Conservation (phyloP, 1,140 invertebrate genomes). For the Drosophila mauritiana region DNA sequence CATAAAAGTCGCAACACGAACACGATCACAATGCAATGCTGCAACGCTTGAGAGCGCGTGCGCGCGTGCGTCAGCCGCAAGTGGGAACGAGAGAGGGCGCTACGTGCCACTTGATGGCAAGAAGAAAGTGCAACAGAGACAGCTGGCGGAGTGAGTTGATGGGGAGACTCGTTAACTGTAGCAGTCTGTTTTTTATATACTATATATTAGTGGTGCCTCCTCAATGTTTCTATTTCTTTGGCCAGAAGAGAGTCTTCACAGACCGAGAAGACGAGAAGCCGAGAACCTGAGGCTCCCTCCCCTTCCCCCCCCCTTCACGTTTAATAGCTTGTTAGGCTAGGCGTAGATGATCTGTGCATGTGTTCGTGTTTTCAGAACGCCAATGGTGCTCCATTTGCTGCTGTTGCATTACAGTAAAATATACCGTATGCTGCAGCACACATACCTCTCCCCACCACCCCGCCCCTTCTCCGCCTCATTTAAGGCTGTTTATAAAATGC, state of each 20-base stretch:
- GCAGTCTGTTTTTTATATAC: not conserved
- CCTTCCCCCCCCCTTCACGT: conserved; percentile 1
- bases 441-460: conserved; percentile 1
- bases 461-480: not conserved
- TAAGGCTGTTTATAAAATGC: conserved; percentile 17
- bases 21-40: conserved; percentile 49
- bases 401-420: conserved; percentile 68
- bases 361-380: conserved; percentile 62
- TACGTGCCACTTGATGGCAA: not conserved
- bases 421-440: conserved; percentile 72
- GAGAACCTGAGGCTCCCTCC: not conserved
- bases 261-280: not conserved
- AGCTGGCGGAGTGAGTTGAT: not conserved
- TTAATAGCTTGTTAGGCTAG: conserved; percentile 58
- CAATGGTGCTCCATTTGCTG: conserved; percentile 41
- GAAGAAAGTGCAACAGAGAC: conserved; percentile 26
- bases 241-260: conserved; percentile 20
- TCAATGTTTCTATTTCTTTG: conserved; percentile 34
- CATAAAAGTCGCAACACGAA: conserved; percentile 57
- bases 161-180: conserved; percentile 1
- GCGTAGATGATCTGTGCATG: conserved; percentile 24
- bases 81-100: not conserved
- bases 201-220: not conserved
- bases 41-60: conserved; percentile 62
- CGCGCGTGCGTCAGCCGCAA: conserved; percentile 40